Base-by-base conservation (phyloP, 2,113 vertebrate genomes). In the Ailurus styani region DNA sequence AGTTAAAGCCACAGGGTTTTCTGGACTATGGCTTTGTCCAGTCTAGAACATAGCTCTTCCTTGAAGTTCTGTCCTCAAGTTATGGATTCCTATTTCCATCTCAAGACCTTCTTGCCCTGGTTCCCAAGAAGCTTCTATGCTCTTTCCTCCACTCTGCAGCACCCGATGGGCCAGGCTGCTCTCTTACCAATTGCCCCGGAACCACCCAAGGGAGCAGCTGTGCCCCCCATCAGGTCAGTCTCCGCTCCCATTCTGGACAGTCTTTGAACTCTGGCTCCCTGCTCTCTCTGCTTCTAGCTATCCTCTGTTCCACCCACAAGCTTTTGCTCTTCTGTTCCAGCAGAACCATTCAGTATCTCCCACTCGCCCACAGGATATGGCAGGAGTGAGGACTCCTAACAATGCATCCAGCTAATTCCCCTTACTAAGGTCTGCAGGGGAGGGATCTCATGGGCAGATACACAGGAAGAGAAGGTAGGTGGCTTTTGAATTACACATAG, bases 271-370 rank as follows among this genome's bases (percentile, higher is more conserved):
- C 25, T 85, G 47, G 60, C 27, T 47, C 37, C 52, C 29, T 14
- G n/a, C 47, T 52, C 11, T 4, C 6, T 57, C 72, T 85, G 13
- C 68, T 45, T 25, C 45, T 31, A 45, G 45, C 52, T 29, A 37
- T 23, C 57, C 29, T 52, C 47, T 84, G 57, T 42, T 78, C 8
- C 34, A 72, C 60, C 47, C 78, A 37, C 15, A 82, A 6, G 12
- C 52, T 42, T 96, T 72, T 90, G 77, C 85, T 91, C 54, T 95
- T 90, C 79, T 29, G 14, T 89, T 95, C 75, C 34, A 86, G 34
- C n/a, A 91, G 73, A 96, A 29, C 23, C 40, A 45, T 68, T 68
- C 21, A 52, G 20, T 0, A 2, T 62, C 55, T 95, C 37, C 27
- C 4, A 1, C 23, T 85, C 4, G 11, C 37, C 70, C 21, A 27